Base-by-base conservation (phyloP, 64 coral and sea anemone genomes). In the Trachythela sp. region DNA sequence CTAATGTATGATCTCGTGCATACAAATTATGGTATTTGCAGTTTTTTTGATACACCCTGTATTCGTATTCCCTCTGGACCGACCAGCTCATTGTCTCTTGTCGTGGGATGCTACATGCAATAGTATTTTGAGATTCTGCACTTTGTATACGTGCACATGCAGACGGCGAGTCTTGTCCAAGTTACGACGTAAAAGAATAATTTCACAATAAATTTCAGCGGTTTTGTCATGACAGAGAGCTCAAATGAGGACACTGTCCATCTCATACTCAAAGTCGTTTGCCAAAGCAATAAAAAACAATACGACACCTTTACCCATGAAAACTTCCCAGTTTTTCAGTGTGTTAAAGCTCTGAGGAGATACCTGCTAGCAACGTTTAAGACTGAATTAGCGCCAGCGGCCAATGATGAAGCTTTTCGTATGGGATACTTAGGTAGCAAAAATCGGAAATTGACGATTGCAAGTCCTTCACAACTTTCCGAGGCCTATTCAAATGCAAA, bases 351-450 rank as follows among this genome's bases (percentile, higher is more conserved):
- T 14, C 13, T 72, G 26, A 72, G 29, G 33, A 26, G 29, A 26
- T 72, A 72, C 29, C 29, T 72, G 68, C 68, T 72, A 26, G n/a
- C 17, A 72, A 72, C 17, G 10, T 72, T 72, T n/a, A 26, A 1
- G 17, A 26, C 26, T 14, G 68, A 72, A 35, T 26, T 72, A 26
- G 17, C 68, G 17, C 68, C 68, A 22, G 0, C 33, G 17, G 68
- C 10, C 26, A 35, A 1, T 24, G 9, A 22, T 10, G 15, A 72
- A 29, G 17, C 26, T 10, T 77, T 89, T 34, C 35, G 48, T 34
- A 37, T 89, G 14, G 87, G 60, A 27, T 89, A 89, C 68, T 42
- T 89, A 20, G 39, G 17, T 72, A 67, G 87, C 24, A 72, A 35
- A 26, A 89, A 89, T 31, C 34, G 67, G 13, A 59, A 39, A 24